Percentiles rank a stretch among this genome's conserved stretches.
Conservation (phyloP, 35 echinoderm and acorn worm genomes). For the Eucidaris tribuloides region DNA sequence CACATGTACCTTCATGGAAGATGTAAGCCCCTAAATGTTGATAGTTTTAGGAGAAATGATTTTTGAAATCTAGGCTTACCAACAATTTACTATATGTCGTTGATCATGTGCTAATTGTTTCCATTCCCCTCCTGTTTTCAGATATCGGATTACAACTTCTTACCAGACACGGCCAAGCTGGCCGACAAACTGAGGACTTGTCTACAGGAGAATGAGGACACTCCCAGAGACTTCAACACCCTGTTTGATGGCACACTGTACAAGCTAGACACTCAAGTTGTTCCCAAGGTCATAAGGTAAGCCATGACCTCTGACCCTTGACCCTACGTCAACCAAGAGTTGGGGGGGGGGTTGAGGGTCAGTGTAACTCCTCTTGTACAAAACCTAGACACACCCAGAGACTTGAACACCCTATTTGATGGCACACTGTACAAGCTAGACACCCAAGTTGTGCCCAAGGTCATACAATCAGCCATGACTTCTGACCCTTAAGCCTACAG, state of each 20-base stretch:
- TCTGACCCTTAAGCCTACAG: too few relatives aligned
- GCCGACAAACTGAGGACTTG: constrained; percentile 82
- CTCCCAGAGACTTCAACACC: constrained; percentile 74
- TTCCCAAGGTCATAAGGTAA: constrained; percentile 95
- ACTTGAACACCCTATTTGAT: constrained; percentile 80
- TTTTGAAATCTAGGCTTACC: too few relatives aligned
- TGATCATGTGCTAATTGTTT: neutral
- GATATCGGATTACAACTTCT: constrained; percentile 97
- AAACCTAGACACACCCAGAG: constrained; percentile 84
- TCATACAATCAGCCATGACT: constrained; percentile 56
- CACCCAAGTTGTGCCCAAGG: constrained; percentile 87
- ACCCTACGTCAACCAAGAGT: too few relatives aligned
- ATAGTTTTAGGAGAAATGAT: too few relatives aligned
- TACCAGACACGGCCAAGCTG: constrained; percentile 94
- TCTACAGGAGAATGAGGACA: constrained; percentile 91
- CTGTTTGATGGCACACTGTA: constrained; percentile 72
- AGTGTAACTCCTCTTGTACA: neutral
- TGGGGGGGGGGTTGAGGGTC: neutral
- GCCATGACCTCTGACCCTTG: neutral
- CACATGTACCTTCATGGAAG: too few relatives aligned
- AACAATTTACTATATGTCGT: too few relatives aligned
- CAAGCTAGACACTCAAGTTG: constrained; percentile 76
- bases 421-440: constrained; percentile 72
- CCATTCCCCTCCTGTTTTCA: constrained; percentile 3
- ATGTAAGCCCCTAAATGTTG: too few relatives aligned